Conservation (phyloP, 35 echinoderm and acorn worm genomes). For the Anneissia japonica region DNA sequence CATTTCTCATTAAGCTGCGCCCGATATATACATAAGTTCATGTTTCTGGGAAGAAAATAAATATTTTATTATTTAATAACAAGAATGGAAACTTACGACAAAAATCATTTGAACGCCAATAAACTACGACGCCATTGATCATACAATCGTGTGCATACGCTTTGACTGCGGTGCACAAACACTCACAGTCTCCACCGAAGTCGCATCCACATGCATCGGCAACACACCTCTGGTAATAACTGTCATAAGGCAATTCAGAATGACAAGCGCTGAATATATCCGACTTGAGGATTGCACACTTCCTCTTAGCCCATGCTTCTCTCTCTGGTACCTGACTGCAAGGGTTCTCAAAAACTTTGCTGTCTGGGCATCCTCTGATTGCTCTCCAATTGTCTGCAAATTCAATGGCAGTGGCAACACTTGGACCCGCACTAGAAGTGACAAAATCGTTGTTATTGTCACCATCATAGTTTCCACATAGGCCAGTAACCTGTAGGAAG, state of each 20-base stretch:
- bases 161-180: neutral
- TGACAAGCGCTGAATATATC: constrained; percentile 2
- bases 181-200: constrained; percentile 7
- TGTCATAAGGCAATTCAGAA: neutral
- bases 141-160: constrained; percentile 9
- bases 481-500: neutral
- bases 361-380: neutral
- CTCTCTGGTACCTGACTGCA: neutral
- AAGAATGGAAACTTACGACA: neutral
- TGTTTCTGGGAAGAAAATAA: neutral
- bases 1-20: neutral
- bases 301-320: neutral
- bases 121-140: neutral
- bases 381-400: constrained; percentile 4
- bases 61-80: neutral
- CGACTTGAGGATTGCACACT: neutral
- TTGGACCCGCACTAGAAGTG: neutral
- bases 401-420: neutral
- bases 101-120: neutral
- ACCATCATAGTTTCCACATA: constrained; percentile 7
- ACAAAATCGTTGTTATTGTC: neutral
- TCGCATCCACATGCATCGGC: constrained; percentile 1
- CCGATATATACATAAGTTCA: neutral
- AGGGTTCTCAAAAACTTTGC: neutral
- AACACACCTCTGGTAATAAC: neutral